These are phyloP conservation scores for Nesidiocoris tenuis DNA, from an alignment of 2,888 invertebrate genomes.

Conservation along the genomic window DNA sequence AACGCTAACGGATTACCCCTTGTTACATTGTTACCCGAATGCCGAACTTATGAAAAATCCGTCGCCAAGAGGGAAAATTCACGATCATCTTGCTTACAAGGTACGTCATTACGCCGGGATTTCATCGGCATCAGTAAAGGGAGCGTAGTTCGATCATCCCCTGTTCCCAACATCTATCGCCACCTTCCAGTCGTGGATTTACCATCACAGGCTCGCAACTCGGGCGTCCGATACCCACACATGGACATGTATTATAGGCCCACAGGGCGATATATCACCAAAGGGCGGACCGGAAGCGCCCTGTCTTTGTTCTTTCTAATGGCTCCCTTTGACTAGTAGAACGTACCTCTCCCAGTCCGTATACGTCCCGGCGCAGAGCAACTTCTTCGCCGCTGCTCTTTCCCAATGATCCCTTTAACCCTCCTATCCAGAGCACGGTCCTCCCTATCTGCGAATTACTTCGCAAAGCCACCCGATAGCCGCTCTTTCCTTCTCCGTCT, in stretches of 20 bases:
- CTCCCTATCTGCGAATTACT: constrained; percentile 37
- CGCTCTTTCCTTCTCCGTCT: background rate
- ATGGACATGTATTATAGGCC: background rate
- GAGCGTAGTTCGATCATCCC: background rate
- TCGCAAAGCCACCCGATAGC: constrained; percentile 28
- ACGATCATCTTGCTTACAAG: constrained; percentile 8
- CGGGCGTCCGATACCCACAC: background rate
- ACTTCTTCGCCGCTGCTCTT: background rate
- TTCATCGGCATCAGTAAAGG: background rate
- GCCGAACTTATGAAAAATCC: too few species aligned
- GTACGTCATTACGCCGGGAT: constrained; percentile 32
- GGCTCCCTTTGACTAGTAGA: constrained; percentile 35
- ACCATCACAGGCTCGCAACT: background rate
- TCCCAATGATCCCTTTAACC: background rate
- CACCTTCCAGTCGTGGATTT: background rate
- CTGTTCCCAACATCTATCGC: background rate
- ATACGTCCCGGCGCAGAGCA: background rate
- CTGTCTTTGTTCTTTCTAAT: constrained; percentile 43
- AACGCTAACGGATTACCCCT: too few species aligned
- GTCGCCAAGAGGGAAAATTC: too few species aligned
- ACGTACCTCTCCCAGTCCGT: background rate
- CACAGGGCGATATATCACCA: constrained; percentile 30
- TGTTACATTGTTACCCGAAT: too few species aligned
- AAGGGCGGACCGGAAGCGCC: constrained; percentile 25
- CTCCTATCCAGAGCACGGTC: background rate